Evolutionary conservation across 2,888 invertebrate genomes (phyloP).

Genomic region (Caradrina kadenii): DNA sequence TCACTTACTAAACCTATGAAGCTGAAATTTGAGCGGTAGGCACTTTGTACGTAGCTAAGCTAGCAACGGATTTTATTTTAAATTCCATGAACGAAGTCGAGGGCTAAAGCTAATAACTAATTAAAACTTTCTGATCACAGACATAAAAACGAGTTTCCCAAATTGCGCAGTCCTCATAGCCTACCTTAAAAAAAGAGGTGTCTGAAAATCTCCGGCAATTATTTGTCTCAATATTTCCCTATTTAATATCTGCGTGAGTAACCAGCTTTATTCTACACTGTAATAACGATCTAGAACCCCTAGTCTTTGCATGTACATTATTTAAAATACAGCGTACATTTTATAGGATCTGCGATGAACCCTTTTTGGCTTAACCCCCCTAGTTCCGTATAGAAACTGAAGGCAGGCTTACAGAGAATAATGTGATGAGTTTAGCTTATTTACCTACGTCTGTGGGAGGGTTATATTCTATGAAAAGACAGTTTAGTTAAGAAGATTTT

Average conservation of each 20-base stretch:
- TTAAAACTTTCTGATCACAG: no score
- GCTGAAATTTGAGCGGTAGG: no score
- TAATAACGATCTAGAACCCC: constrained; percentile 27
- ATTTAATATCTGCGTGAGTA: neutral
- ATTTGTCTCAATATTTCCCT: neutral
- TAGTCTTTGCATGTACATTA: constrained; percentile 43
- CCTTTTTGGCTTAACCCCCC: constrained; percentile 37
- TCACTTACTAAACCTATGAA: no score
- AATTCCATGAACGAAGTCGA: no score
- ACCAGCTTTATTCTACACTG: constrained; percentile 8
- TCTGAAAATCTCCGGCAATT: no score
- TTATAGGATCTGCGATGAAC: constrained; percentile 30
- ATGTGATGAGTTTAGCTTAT: constrained; percentile 19
- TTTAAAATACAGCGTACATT: constrained; percentile 39
- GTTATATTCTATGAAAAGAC: constrained; percentile 1
- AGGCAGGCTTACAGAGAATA: constrained; percentile 10
- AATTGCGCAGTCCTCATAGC: no score
- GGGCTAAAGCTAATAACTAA: no score
- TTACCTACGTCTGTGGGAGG: neutral
- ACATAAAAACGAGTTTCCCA: no score
- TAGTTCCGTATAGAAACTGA: constrained; percentile 11
- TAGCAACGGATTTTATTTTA: no score
- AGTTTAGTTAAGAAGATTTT: neutral
- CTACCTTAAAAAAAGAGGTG: no score
- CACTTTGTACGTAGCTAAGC: no score